Evolutionary conservation across 2,888 invertebrate species (phyloP).

Genomic region (Lysandra bellargus): DNA sequence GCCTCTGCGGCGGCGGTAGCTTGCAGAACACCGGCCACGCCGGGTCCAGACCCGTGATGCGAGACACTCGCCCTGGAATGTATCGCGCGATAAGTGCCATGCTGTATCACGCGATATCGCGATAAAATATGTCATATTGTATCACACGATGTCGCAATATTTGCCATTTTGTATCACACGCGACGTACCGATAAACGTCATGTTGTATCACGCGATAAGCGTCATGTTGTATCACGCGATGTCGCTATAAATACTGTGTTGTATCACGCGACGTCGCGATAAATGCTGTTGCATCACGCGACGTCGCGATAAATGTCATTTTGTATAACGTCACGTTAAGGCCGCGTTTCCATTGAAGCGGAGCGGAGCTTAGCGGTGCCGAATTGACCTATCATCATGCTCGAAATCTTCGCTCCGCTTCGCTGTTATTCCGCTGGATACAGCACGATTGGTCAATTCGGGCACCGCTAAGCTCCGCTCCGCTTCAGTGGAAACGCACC

Average conservation of each 20-base stretch:
- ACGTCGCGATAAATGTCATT: too few relatives aligned
- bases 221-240: not conserved
- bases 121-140: not conserved
- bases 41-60: slow-evolving; percentile 84
- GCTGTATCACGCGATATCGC: not conserved
- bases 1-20: slow-evolving; percentile 71
- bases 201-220: not conserved
- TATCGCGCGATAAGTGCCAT: not conserved
- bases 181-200: not conserved
- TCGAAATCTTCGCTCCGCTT: too few relatives aligned
- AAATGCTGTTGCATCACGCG: too few relatives aligned
- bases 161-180: not conserved
- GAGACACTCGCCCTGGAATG: slow-evolving; percentile 54
- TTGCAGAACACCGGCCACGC: slow-evolving; percentile 82
- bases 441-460: too few relatives aligned
- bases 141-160: not conserved
- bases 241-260: too few relatives aligned
- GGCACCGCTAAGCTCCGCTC: too few relatives aligned
- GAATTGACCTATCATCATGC: too few relatives aligned
- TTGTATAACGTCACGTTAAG: not conserved
- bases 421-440: too few relatives aligned
- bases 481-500: too few relatives aligned
- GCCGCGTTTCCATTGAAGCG: too few relatives aligned
- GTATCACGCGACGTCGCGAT: not conserved
- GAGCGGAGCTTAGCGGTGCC: too few relatives aligned